Percentiles rank a stretch among this genome's conserved stretches.
Evolutionary conservation across 1,140 invertebrate genomes (phyloP).

Genomic region (Trachelipus rathkii): DNA sequence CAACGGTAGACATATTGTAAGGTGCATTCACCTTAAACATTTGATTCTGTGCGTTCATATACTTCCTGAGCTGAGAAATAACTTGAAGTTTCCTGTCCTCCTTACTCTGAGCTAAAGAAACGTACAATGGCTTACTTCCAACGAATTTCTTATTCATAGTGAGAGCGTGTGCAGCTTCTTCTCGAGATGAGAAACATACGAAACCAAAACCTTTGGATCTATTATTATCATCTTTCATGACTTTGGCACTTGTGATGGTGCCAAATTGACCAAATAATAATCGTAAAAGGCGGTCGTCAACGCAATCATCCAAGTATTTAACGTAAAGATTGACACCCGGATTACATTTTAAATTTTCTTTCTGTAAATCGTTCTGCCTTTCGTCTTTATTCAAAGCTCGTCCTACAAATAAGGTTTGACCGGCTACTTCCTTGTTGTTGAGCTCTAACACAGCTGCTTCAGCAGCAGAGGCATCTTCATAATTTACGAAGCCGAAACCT

Average conservation of each 20-base stretch:
- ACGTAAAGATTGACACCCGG: constrained; percentile 96
- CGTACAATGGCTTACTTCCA: constrained; percentile 94
- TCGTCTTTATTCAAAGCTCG: constrained; percentile 98
- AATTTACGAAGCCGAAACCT: constrained; percentile 99
- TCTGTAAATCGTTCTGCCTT: constrained; percentile 90
- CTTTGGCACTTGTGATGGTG: constrained; percentile 93
- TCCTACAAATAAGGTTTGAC: constrained; percentile 77
- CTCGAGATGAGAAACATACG: constrained; percentile 97
- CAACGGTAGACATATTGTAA: no score
- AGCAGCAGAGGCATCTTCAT: constrained; percentile 92
- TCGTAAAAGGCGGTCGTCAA: constrained; percentile 89
- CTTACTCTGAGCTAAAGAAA: constrained; percentile 95
- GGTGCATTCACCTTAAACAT: no score
- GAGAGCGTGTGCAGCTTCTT: constrained; percentile 98
- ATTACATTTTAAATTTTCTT: constrained; percentile 83
- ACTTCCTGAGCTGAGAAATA: constrained; percentile 95
- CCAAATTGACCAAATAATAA: constrained; percentile 93
- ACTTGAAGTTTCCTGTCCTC: constrained; percentile 97
- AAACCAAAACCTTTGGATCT: constrained; percentile 97
- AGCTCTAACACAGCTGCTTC: constrained; percentile 85
- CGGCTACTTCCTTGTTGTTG: constrained; percentile 65
- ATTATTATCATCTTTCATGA: constrained; percentile 49
- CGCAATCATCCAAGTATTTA: constrained; percentile 95
- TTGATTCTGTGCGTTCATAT: constrained; percentile 56
- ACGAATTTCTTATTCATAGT: constrained; percentile 98